These are phyloP conservation scores for Myzus persicae DNA, from an alignment of 1,140 invertebrate species.

Conservation along the genomic window DNA sequence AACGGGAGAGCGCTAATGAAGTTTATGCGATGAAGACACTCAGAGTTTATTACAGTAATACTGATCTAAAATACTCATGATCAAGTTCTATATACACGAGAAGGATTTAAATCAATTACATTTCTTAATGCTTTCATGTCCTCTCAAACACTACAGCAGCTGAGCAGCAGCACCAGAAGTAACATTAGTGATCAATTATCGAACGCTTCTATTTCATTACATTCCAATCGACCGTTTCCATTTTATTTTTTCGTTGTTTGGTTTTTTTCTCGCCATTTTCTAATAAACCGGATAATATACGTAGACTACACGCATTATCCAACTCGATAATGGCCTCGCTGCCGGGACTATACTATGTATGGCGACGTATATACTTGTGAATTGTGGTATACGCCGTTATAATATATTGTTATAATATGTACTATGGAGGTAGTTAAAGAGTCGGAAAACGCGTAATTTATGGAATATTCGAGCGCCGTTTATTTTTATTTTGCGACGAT, in stretches of 20 bases:
- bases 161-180: neutral
- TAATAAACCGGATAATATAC: neutral
- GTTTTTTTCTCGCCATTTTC: neutral
- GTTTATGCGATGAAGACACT: neutral
- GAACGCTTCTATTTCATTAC: conserved; percentile 24
- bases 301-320: neutral
- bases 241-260: neutral
- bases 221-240: neutral
- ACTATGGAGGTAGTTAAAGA: neutral
- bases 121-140: conserved; percentile 1
- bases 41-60: neutral
- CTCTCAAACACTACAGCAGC: neutral
- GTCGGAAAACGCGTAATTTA: neutral
- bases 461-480: neutral
- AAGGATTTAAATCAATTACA: conserved; percentile 32
- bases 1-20: neutral
- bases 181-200: conserved; percentile 26
- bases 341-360: neutral
- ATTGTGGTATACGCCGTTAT: neutral
- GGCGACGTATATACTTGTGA: neutral
- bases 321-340: neutral
- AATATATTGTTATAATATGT: neutral
- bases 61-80: neutral
- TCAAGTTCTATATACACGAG: neutral
- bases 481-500: conserved; percentile 2